These are phyloP conservation scores for Apogon talboti DNA, from an alignment of 2,797 vertebrate genomes.

Conservation along the genomic window DNA sequence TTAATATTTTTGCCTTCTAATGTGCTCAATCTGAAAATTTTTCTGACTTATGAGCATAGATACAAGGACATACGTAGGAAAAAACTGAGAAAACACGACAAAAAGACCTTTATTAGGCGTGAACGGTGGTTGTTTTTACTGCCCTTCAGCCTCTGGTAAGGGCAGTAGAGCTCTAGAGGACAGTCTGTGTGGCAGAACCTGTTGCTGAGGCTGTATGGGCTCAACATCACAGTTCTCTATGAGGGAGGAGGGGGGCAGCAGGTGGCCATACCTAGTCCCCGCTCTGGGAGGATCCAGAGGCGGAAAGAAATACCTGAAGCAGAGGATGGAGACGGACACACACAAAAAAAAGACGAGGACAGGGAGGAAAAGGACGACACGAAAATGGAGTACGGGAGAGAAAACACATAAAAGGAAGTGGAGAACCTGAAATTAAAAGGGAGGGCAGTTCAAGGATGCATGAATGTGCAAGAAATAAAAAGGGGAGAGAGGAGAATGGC, in stretches of 20 bases:
- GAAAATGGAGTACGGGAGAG: slow-evolving; percentile 81
- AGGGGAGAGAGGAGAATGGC: slow-evolving; percentile 4
- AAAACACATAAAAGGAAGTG: slow-evolving; percentile 63
- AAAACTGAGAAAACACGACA: slow-evolving; percentile 6
- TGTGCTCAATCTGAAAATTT: background rate
- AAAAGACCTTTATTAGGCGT: slow-evolving; percentile 39
- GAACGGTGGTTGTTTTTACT: slow-evolving; percentile 37
- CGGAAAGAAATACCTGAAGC: slow-evolving; percentile 96
- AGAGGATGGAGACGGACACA: slow-evolving; percentile 50
- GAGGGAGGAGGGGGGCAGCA: slow-evolving; percentile 91
- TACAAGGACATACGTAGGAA: background rate
- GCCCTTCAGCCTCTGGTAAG: slow-evolving; percentile 72
- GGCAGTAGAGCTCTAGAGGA: slow-evolving; percentile 71
- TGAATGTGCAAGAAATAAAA: slow-evolving; percentile 29
- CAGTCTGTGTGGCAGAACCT: slow-evolving; percentile 69
- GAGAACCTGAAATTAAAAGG: slow-evolving; percentile 77
- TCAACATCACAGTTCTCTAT: slow-evolving; percentile 92
- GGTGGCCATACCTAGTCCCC: slow-evolving; percentile 92
- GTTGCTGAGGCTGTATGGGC: slow-evolving; percentile 80
- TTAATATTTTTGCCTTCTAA: too few relatives aligned
- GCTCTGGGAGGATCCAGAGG: slow-evolving; percentile 92
- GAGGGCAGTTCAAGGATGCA: slow-evolving; percentile 8
- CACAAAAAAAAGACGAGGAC: slow-evolving; percentile 53
- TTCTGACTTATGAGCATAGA: background rate
- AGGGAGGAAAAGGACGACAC: slow-evolving; percentile 78